Conservation (phyloP, 2,888 invertebrate genomes). For the Acrocyrtus sp. region DNA sequence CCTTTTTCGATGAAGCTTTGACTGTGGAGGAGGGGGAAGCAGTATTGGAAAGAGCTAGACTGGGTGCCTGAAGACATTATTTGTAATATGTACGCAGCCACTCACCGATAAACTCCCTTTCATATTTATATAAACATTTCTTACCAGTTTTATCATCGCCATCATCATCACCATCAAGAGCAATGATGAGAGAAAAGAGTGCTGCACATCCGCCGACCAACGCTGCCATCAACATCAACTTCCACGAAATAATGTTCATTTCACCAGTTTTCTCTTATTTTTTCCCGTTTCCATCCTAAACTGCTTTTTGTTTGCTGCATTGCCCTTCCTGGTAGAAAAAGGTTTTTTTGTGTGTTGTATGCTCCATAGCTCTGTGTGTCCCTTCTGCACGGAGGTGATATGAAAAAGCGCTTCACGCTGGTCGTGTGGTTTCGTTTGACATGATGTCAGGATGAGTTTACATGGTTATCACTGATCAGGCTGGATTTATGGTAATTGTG, state of each 20-base stretch:
- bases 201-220: constrained; percentile 1
- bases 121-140: neutral
- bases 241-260: constrained; percentile 28
- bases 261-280: neutral
- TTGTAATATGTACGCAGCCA: constrained; percentile 6
- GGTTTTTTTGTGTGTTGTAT: neutral
- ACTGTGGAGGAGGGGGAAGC: constrained; percentile 37
- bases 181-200: neutral
- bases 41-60: constrained; percentile 8
- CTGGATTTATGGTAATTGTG: constrained; percentile 58
- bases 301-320: constrained; percentile 12
- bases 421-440: constrained; percentile 49
- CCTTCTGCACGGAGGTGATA: constrained; percentile 43
- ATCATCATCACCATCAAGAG: neutral
- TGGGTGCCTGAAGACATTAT: constrained; percentile 30
- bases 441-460: constrained; percentile 55
- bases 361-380: constrained; percentile 6
- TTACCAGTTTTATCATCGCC: neutral
- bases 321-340: neutral
- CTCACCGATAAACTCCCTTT: too few relatives aligned
- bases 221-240: constrained; percentile 11
- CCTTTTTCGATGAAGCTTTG: constrained; percentile 5
- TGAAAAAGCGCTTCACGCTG: constrained; percentile 31
- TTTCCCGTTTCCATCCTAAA: constrained; percentile 5
- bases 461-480: constrained; percentile 56